phyloP scores from a whole-genome alignment of 1,140 invertebrate genomes.

The Camponotus pennsylvanicus region DNA sequence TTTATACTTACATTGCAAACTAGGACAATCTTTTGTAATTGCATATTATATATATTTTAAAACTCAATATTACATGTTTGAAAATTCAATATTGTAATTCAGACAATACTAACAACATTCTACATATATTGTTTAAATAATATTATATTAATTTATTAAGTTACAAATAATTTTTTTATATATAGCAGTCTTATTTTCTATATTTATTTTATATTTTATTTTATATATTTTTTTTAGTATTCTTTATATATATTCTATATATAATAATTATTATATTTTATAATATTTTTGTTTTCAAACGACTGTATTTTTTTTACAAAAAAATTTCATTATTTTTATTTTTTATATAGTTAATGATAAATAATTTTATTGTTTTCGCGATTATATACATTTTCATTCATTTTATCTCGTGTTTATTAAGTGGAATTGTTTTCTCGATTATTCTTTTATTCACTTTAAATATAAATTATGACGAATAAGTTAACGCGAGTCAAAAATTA shows the following conservation, averaged over 20 bases:
- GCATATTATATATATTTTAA: conserved; percentile 2
- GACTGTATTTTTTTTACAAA: background rate
- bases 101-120: background rate
- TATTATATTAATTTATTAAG: conserved; percentile 11
- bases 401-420: background rate
- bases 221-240: background rate
- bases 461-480: background rate
- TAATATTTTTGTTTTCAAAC: background rate
- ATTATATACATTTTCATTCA: background rate
- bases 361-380: background rate
- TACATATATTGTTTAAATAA: background rate
- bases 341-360: background rate
- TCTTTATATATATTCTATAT: no score
- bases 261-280: background rate
- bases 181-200: conserved; percentile 1
- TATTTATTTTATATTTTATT: background rate
- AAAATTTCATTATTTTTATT: background rate
- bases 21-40: background rate
- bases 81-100: background rate
- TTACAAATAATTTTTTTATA: background rate
- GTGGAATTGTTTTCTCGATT: background rate
- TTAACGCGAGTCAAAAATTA: conserved; percentile 10
- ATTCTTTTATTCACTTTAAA: background rate
- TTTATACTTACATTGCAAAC: background rate
- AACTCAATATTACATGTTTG: background rate